Evolutionary conservation across 2,797 vertebrate genomes (phyloP).

Genomic region (Siniperca obscura): DNA sequence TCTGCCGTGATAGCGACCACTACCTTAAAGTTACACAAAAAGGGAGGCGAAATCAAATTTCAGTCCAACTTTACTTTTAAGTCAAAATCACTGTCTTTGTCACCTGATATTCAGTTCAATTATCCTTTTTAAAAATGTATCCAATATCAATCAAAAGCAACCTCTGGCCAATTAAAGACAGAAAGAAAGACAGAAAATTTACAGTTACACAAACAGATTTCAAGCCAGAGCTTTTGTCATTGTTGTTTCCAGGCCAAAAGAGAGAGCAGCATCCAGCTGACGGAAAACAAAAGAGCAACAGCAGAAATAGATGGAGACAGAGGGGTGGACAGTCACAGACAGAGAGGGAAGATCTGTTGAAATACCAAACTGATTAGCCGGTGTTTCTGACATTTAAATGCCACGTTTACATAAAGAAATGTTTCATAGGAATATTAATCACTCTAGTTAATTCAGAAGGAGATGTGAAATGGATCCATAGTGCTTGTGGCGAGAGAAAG

Average conservation of each 20-base stretch:
- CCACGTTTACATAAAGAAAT: constrained; percentile 81
- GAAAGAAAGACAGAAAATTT: background rate
- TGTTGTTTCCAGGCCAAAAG: constrained; percentile 25
- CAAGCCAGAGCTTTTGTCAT: constrained; percentile 10
- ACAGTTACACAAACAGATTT: constrained; percentile 2
- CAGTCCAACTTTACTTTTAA: background rate
- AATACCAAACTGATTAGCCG: constrained; percentile 81
- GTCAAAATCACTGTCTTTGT: too few relatives aligned
- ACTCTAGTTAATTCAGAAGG: constrained; percentile 65
- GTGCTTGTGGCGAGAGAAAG: constrained; percentile 18
- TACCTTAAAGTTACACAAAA: background rate
- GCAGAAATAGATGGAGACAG: constrained; percentile 59
- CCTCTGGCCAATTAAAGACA: background rate
- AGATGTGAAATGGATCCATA: constrained; percentile 54
- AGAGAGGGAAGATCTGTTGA: constrained; percentile 68
- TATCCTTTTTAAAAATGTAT: too few relatives aligned
- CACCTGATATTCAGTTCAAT: background rate
- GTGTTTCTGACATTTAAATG: constrained; percentile 84
- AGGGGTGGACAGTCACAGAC: constrained; percentile 66
- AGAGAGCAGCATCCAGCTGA: constrained; percentile 30
- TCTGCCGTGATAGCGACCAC: background rate
- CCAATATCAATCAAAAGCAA: background rate
- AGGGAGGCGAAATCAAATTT: background rate
- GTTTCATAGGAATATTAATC: constrained; percentile 79
- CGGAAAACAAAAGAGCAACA: constrained; percentile 62